phyloP scores from a whole-genome alignment of 2,113 vertebrate genomes.

The Actenoides hombroni region DNA sequence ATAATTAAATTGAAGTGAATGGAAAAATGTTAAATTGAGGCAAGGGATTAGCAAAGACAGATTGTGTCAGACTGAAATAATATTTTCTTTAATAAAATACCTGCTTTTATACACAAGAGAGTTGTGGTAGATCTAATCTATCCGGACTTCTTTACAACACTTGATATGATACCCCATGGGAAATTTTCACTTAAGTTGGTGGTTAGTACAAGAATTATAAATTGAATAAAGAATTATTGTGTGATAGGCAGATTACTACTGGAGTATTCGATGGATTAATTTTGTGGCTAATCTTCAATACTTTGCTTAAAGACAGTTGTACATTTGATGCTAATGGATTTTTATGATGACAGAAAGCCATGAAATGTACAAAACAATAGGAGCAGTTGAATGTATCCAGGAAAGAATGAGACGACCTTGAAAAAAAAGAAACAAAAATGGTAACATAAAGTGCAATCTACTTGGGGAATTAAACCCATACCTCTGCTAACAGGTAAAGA shows the following conservation, averaged over 20 bases:
- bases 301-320: neutral
- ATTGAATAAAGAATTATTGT: neutral
- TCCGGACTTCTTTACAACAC: neutral
- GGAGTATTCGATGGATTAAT: neutral
- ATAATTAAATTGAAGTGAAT: neutral
- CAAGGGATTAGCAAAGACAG: neutral
- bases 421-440: neutral
- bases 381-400: neutral
- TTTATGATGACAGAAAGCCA: neutral
- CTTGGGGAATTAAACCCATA: neutral
- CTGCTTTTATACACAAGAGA: neutral
- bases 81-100: neutral
- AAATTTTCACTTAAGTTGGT: neutral
- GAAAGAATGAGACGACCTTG: neutral
- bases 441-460: neutral
- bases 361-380: neutral
- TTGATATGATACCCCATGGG: neutral
- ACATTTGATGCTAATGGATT: neutral
- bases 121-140: neutral
- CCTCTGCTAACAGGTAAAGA: neutral
- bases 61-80: neutral
- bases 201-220: neutral
- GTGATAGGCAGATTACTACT: neutral
- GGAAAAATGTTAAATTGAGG: neutral
- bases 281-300: neutral